These are phyloP conservation scores for Gambelia wislizenii DNA, from an alignment of 2,797 vertebrate genomes.

Conservation along the genomic window DNA sequence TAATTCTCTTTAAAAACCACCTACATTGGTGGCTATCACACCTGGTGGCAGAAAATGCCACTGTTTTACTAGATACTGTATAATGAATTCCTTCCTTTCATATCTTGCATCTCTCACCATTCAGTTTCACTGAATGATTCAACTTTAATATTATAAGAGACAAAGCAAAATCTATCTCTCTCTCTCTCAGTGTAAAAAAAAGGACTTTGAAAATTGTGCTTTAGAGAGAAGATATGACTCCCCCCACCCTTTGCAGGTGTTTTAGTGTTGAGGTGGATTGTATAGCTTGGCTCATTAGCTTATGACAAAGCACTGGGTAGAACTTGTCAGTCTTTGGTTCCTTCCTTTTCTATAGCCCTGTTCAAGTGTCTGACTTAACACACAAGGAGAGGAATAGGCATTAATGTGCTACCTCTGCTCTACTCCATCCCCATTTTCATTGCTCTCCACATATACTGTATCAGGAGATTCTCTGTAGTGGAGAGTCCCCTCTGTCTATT, in stretches of 20 bases:
- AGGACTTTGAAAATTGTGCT: no score
- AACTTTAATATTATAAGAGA: no score
- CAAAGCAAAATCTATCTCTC: not conserved
- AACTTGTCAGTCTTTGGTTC: not conserved
- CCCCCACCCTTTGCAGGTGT: not conserved
- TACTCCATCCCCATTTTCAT: no score
- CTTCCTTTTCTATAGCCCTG: not conserved
- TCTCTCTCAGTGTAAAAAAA: not conserved
- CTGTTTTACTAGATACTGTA: not conserved
- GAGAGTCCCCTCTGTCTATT: no score
- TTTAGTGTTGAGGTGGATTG: not conserved
- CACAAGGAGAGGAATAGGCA: no score
- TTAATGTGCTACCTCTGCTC: no score
- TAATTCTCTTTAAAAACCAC: not conserved
- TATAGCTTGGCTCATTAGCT: not conserved
- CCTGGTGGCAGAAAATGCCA: not conserved
- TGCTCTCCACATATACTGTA: no score
- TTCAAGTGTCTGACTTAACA: no score
- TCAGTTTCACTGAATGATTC: not conserved
- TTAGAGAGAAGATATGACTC: not conserved
- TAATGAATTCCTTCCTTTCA: not conserved
- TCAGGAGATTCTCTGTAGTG: no score
- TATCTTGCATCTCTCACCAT: not conserved
- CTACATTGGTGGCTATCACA: not conserved
- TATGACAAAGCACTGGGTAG: not conserved